A percentile compares a stretch with the other conserved stretches of the same genome.
phyloP scores from a whole-genome alignment of 2,888 invertebrate genomes.

The Tribolium freemani region DNA sequence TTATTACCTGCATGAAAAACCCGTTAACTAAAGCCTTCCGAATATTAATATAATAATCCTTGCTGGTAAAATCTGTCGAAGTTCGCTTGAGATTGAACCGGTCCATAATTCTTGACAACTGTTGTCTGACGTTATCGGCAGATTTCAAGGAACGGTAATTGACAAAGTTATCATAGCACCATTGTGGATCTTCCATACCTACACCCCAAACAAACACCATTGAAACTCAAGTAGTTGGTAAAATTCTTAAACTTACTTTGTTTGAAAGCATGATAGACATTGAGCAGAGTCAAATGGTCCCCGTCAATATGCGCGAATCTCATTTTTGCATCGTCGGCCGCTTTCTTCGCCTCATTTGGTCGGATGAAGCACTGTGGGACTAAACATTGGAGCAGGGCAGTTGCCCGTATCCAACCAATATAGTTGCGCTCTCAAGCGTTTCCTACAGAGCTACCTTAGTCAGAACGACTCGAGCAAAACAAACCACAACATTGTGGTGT shows the following conservation, averaged over 20 bases:
- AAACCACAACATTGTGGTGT: slow-evolving; percentile 36
- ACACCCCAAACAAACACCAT: slow-evolving; percentile 46
- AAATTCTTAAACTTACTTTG: slow-evolving; percentile 84
- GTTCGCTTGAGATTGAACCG: slow-evolving; percentile 93
- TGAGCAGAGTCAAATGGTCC: slow-evolving; percentile 97
- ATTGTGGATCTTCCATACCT: slow-evolving; percentile 98
- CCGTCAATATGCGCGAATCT: slow-evolving; percentile 99
- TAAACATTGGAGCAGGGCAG: slow-evolving; percentile 74
- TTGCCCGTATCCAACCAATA: slow-evolving; percentile 72
- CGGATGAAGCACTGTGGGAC: slow-evolving; percentile 99
- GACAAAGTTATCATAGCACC: slow-evolving; percentile 99
- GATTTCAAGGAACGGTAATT: slow-evolving; percentile 98
- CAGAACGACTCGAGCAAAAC: slow-evolving; percentile 54
- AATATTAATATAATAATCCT: slow-evolving; percentile 99
- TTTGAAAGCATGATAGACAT: slow-evolving; percentile 99
- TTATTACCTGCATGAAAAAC: slow-evolving; percentile 97
- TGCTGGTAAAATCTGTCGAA: slow-evolving; percentile 98
- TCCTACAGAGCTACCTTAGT: slow-evolving; percentile 70
- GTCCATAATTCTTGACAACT: slow-evolving; percentile 98
- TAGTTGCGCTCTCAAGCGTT: slow-evolving; percentile 69
- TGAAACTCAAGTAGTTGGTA: not conserved
- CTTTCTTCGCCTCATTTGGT: slow-evolving; percentile 98
- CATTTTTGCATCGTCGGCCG: slow-evolving; percentile 99
- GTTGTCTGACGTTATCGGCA: slow-evolving; percentile 98
- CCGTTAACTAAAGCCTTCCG: slow-evolving; percentile 98